phyloP scores from a whole-genome alignment of 1,140 invertebrate genomes.

The Drosophila ironensis region DNA sequence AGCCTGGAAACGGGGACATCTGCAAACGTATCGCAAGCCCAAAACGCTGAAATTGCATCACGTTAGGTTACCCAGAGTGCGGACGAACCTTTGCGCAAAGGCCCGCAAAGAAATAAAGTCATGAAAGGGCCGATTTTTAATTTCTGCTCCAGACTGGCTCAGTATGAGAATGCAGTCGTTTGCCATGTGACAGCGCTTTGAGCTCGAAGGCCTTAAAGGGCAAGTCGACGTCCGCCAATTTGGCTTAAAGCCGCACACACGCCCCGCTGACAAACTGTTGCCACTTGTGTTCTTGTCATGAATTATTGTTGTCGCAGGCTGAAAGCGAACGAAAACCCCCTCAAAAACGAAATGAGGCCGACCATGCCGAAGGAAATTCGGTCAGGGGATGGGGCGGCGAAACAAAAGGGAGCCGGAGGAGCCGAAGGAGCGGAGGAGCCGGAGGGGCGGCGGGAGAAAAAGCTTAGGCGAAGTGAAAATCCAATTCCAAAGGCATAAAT shows the following conservation, averaged over 20 bases:
- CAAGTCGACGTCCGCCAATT: neutral
- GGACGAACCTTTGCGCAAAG: constrained; percentile 25
- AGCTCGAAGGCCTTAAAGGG: constrained; percentile 49
- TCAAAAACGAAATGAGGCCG: constrained; percentile 44
- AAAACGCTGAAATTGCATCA: constrained; percentile 42
- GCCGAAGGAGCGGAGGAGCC: neutral
- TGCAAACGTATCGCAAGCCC: constrained; percentile 66
- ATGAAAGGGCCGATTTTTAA: too few species aligned
- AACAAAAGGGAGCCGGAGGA: constrained; percentile 16
- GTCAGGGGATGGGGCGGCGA: constrained; percentile 6
- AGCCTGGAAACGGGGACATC: constrained; percentile 50
- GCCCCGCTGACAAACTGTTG: constrained; percentile 73
- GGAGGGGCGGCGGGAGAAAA: too few species aligned
- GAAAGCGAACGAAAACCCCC: neutral
- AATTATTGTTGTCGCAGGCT: constrained; percentile 72
- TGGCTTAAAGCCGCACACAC: constrained; percentile 56
- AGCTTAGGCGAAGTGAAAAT: constrained; percentile 55
- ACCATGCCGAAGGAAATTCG: constrained; percentile 12
- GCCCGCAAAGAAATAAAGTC: neutral
- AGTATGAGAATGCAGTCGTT: too few species aligned
- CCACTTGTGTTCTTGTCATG: constrained; percentile 72
- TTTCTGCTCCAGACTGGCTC: too few species aligned
- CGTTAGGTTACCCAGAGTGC: constrained; percentile 37
- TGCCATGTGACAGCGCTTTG: constrained; percentile 54
- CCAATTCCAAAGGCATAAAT: constrained; percentile 77